phyloP scores from a whole-genome alignment of 2,797 vertebrate species.

The Clarias fuscus region DNA sequence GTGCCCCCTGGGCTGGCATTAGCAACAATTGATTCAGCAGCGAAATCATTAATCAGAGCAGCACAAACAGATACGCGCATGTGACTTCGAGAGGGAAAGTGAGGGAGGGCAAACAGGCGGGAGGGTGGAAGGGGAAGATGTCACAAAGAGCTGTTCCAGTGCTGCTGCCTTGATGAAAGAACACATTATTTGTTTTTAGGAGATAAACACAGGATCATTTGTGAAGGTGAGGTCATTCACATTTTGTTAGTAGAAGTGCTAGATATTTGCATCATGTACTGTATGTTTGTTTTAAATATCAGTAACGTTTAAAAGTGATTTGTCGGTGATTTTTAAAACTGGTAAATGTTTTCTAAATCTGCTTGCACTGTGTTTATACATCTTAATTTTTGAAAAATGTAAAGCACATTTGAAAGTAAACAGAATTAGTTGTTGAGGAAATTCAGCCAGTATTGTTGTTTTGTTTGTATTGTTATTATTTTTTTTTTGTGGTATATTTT shows the following conservation, averaged over 20 bases:
- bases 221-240: slow-evolving; percentile 45
- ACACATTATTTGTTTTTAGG: slow-evolving; percentile 45
- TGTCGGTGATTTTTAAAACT: slow-evolving; percentile 14
- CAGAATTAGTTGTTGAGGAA: not conserved
- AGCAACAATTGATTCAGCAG: slow-evolving; percentile 47
- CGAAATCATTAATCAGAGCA: slow-evolving; percentile 52
- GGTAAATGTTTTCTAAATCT: not conserved
- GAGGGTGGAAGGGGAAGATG: slow-evolving; percentile 37
- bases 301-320: slow-evolving; percentile 12
- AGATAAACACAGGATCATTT: slow-evolving; percentile 43
- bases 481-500: not conserved
- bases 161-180: slow-evolving; percentile 48
- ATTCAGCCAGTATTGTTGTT: not conserved
- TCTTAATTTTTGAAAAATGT: not conserved
- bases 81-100: slow-evolving; percentile 48
- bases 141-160: slow-evolving; percentile 44
- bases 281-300: not conserved
- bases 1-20: slow-evolving; percentile 37
- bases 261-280: not conserved
- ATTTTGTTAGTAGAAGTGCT: slow-evolving; percentile 15
- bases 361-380: not conserved
- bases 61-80: slow-evolving; percentile 57
- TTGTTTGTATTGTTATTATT: not conserved
- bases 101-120: slow-evolving; percentile 31
- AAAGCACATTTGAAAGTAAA: slow-evolving; percentile 1